Base-by-base conservation (phyloP, 1,140 invertebrate species). In the Hylaeus anthracinus region DNA sequence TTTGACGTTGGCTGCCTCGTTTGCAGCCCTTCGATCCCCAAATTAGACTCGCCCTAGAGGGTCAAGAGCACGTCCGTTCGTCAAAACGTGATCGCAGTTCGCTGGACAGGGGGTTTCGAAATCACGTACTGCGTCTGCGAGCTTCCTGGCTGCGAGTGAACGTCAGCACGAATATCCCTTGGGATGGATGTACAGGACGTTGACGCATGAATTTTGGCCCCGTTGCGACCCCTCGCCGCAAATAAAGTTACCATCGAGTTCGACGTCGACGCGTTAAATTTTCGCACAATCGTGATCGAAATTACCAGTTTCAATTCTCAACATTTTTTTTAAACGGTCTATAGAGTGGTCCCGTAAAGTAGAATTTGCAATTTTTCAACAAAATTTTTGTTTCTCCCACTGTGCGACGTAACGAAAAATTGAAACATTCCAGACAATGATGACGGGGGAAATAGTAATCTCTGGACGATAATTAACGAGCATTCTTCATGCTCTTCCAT, bases 381-480 rank as follows among this genome's bases (percentile, higher is more conserved):
- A 26, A 26, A 26, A 26, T 45, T 45, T 45, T 45, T 45, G 43
- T 45, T 45, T 45, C 1, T 45, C 26, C 26, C 26, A 26, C 26
- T n/a, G 8, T n/a, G 9, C 55, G 5, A 10, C 14, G 1, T 2
- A 6, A 26, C 26, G 26, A 26, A 2, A 39, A 51, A 5, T n/a
- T 14, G 14, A 51, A n/a, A 45, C 3, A 43, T 14, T 12, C 15
- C 1, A n/a, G 37, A 5, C 6, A 51, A 56, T 56, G 12, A 43
- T 41, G 15, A 37, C 53, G 56, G 41, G 1, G 26, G 39, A 10
- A 6, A 56, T 37, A 37, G 45, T 10, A 39, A 37, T 26, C 75
- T 39, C 55, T 15, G 66, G 69, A 2, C 48, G 69, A 45, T 79
- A 79, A 79, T 79, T 79, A 79, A 79, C 61, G 69, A 72, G 56